phyloP scores from a whole-genome alignment of 2,797 vertebrate genomes.

The Euphonia xanthogaster region DNA sequence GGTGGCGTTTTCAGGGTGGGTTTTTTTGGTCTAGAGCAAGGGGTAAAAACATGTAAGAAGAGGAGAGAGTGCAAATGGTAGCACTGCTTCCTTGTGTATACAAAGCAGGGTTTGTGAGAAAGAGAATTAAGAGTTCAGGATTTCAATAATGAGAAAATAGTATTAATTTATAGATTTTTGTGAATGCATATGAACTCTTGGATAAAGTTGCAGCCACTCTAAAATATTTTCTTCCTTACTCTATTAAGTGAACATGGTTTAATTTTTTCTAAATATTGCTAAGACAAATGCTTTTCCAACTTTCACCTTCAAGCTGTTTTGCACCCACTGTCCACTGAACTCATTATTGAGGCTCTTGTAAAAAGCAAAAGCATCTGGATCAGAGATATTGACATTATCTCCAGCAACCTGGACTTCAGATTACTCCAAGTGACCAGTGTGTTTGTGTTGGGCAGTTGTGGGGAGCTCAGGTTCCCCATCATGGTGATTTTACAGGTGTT shows the following conservation, averaged over 20 bases:
- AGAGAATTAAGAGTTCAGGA: neutral
- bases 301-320: neutral
- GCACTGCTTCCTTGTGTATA: neutral
- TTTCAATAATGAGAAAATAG: neutral
- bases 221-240: neutral
- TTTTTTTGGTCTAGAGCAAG: neutral
- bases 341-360: neutral
- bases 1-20: neutral
- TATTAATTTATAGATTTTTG: neutral
- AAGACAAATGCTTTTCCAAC: neutral
- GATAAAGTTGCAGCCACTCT: neutral
- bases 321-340: neutral
- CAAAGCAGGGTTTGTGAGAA: neutral
- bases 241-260: neutral
- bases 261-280: neutral
- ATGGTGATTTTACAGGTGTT: neutral
- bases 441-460: neutral
- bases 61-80: neutral
- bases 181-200: neutral
- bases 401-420: accelerated
- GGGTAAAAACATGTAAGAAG: neutral
- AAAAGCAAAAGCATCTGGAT: neutral
- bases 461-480: neutral
- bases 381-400: neutral
- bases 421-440: neutral